Percentiles rank a stretch among this genome's conserved stretches.
Evolutionary conservation across 30 jellyfish, hydroid and myxozoan species (phyloP).

Genomic region (Rhopilema esculentum): DNA sequence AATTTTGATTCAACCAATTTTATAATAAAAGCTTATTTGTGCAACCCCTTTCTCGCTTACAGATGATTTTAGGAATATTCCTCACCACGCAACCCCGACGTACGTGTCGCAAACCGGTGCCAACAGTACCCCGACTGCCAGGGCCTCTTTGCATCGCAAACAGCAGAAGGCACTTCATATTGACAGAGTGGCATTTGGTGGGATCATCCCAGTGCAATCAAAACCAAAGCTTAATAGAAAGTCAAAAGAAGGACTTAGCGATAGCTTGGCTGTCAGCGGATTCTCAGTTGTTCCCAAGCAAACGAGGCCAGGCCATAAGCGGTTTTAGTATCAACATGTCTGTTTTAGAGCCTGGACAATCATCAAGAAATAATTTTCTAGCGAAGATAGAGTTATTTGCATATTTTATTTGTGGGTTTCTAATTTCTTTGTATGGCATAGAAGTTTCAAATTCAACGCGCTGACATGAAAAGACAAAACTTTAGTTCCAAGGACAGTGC

Average conservation of each 20-base stretch:
- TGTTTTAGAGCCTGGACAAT: background rate
- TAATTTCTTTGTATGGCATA: background rate
- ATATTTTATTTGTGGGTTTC: background rate
- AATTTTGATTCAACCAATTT: no score
- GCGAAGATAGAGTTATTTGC: background rate
- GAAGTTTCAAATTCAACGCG: background rate
- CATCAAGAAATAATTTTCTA: background rate
- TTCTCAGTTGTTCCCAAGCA: slow-evolving; percentile 91
- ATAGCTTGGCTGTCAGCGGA: slow-evolving; percentile 86
- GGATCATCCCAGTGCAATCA: slow-evolving; percentile 14
- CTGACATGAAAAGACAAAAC: background rate
- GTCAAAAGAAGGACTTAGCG: slow-evolving; percentile 45
- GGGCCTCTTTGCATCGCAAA: slow-evolving; percentile 11
- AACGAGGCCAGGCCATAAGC: slow-evolving; percentile 88
- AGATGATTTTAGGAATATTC: slow-evolving; percentile 1
- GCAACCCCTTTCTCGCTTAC: background rate
- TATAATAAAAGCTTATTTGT: no score
- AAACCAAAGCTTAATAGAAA: slow-evolving; percentile 16
- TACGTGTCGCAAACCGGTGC: background rate
- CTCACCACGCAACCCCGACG: background rate
- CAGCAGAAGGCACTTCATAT: background rate
- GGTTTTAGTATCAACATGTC: slow-evolving; percentile 38
- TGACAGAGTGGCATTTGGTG: slow-evolving; percentile 40
- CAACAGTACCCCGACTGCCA: slow-evolving; percentile 19
- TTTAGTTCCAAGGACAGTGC: background rate